phyloP scores from a whole-genome alignment of 2,888 invertebrate genomes.

The Creontiades dilutus region DNA sequence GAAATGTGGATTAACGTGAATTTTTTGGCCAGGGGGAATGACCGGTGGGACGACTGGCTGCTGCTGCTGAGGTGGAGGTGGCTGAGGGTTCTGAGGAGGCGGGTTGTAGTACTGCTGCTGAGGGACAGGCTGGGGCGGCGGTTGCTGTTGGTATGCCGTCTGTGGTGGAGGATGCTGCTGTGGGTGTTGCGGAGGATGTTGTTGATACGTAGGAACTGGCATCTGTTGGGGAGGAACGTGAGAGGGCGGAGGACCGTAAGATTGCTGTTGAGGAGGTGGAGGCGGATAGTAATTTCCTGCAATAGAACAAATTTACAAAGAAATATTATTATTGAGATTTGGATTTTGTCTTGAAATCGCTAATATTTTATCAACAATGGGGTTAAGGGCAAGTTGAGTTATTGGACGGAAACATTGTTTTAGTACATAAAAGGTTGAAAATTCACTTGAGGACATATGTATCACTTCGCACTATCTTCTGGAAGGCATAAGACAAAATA shows the following conservation, averaged over 20 bases:
- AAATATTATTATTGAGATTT: too few relatives aligned
- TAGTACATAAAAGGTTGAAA: too few relatives aligned
- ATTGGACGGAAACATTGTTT: too few relatives aligned
- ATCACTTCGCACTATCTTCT: too few relatives aligned
- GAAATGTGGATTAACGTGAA: slow-evolving; percentile 75
- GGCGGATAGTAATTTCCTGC: slow-evolving; percentile 37
- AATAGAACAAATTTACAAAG: not conserved
- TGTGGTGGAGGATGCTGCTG: slow-evolving; percentile 47
- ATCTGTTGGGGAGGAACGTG: slow-evolving; percentile 37
- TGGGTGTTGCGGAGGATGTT: not conserved
- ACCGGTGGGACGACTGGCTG: slow-evolving; percentile 14
- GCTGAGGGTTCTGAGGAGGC: slow-evolving; percentile 49
- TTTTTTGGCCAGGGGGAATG: slow-evolving; percentile 71
- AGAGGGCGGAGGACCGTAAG: slow-evolving; percentile 37
- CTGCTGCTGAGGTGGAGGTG: not conserved
- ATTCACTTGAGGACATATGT: too few relatives aligned
- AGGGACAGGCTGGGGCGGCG: slow-evolving; percentile 23
- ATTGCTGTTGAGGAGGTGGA: slow-evolving; percentile 56
- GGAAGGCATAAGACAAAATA: too few relatives aligned
- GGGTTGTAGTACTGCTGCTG: slow-evolving; percentile 46
- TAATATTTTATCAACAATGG: too few relatives aligned
- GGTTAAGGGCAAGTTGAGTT: too few relatives aligned
- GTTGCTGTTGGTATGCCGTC: slow-evolving; percentile 25
- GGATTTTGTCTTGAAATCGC: too few relatives aligned
- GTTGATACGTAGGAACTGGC: not conserved